These are phyloP conservation scores for Poeciliopsis presidionis DNA, from an alignment of 2,797 vertebrate species.

Conservation along the genomic window DNA sequence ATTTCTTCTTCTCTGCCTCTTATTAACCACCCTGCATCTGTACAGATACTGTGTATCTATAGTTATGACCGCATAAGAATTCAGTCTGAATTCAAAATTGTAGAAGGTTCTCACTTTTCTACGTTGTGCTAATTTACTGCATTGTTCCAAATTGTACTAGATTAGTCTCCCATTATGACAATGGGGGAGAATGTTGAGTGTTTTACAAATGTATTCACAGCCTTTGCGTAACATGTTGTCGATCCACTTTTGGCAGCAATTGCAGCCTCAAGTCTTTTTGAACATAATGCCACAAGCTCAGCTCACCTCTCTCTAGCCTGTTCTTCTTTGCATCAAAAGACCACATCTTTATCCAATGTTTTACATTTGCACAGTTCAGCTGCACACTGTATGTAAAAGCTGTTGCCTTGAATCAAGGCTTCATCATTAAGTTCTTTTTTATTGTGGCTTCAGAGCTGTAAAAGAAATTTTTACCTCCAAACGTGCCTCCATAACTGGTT, in stretches of 20 bases:
- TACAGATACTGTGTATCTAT: slow-evolving; percentile 67
- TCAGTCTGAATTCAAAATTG: slow-evolving; percentile 19
- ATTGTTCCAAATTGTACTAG: neutral
- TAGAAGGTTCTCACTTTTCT: neutral
- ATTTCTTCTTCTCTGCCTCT: slow-evolving; percentile 58
- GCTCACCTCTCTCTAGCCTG: neutral
- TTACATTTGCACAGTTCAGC: neutral
- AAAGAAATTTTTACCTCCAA: neutral
- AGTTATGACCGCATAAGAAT: slow-evolving; percentile 63
- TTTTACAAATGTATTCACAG: neutral
- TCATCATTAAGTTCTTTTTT: slow-evolving; percentile 10
- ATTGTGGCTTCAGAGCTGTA: neutral
- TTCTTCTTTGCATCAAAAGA: neutral
- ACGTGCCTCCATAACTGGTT: neutral
- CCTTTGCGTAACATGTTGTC: neutral
- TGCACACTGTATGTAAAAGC: neutral
- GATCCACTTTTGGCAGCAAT: neutral
- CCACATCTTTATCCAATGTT: neutral
- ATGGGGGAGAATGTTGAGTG: neutral
- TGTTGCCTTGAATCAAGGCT: slow-evolving; percentile 3
- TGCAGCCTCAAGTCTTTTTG: neutral
- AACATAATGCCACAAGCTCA: neutral
- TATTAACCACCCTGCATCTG: slow-evolving; percentile 61
- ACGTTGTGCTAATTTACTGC: neutral
- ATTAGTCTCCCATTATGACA: neutral